These are phyloP conservation scores for Balaeniceps rex DNA, from an alignment of 2,113 vertebrate genomes.

Conservation along the genomic window DNA sequence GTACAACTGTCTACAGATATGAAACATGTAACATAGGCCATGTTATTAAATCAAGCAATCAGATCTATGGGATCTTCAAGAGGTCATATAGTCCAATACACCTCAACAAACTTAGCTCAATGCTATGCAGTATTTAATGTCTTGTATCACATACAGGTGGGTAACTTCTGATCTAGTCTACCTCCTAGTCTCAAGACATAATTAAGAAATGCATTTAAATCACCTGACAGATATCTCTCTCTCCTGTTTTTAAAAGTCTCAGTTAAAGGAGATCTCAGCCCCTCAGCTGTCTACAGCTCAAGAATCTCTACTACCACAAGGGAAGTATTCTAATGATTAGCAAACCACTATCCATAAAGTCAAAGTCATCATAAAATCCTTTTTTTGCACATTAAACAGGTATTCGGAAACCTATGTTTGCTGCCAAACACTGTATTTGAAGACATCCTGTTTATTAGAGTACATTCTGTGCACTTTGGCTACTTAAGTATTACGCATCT, in stretches of 20 bases:
- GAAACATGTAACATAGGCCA: not conserved
- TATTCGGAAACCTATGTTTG: not conserved
- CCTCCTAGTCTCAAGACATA: not conserved
- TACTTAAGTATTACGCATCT: not conserved
- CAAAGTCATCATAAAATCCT: not conserved
- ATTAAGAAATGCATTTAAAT: not conserved
- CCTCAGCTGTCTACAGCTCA: not conserved
- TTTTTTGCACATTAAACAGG: not conserved
- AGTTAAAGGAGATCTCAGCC: not conserved
- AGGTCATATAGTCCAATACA: not conserved
- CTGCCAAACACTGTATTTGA: not conserved
- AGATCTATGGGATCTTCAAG: not conserved
- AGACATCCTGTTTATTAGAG: not conserved
- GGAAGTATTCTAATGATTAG: not conserved
- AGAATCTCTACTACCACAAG: not conserved
- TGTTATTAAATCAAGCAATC: not conserved
- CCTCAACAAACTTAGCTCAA: not conserved
- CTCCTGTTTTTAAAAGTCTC: not conserved
- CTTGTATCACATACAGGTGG: not conserved
- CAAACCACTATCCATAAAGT: not conserved
- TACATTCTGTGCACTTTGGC: not conserved
- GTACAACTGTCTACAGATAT: not conserved
- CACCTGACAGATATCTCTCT: not conserved
- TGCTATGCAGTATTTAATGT: not conserved
- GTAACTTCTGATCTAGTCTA: not conserved